Percentiles rank a stretch among this genome's conserved stretches.
phyloP scores from a whole-genome alignment of 2,113 vertebrate genomes.

The Ammodramus savannarum region DNA sequence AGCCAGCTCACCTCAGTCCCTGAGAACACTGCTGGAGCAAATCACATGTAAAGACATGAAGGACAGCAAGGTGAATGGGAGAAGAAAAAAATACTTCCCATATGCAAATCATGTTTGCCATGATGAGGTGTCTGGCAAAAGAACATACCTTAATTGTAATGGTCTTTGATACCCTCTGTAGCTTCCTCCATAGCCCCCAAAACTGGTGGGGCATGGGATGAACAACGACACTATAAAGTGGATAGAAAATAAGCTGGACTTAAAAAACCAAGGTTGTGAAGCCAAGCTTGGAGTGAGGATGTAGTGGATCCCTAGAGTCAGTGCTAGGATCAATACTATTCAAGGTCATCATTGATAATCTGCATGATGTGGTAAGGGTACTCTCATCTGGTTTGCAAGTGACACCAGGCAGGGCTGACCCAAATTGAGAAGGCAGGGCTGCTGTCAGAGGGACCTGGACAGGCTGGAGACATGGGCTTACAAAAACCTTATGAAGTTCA shows the following conservation, averaged over 20 bases:
- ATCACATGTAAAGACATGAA: not conserved
- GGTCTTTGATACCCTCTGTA: not conserved
- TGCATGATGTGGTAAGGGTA: not conserved
- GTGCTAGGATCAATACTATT: not conserved
- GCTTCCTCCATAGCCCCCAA: not conserved
- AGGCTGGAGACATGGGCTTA: not conserved
- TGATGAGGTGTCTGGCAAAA: not conserved
- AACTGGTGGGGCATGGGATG: not conserved
- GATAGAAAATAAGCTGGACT: not conserved
- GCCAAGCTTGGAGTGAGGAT: not conserved
- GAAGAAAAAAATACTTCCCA: not conserved
- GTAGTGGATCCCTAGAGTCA: not conserved
- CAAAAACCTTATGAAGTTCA: not conserved
- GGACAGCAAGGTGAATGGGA: not conserved
- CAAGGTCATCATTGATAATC: not conserved
- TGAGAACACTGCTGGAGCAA: not conserved
- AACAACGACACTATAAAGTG: not conserved
- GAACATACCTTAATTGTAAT: not conserved
- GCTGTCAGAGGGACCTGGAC: not conserved
- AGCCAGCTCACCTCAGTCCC: not conserved
- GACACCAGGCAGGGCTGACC: not conserved
- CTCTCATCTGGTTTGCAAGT: not conserved
- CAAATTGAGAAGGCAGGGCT: not conserved
- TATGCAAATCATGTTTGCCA: not conserved
- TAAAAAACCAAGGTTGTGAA: not conserved